Percentiles rank a stretch among this genome's conserved stretches.
These are phyloP conservation scores for Oxyruncus cristatus DNA, from an alignment of 2,113 vertebrate species.

Conservation along the genomic window DNA sequence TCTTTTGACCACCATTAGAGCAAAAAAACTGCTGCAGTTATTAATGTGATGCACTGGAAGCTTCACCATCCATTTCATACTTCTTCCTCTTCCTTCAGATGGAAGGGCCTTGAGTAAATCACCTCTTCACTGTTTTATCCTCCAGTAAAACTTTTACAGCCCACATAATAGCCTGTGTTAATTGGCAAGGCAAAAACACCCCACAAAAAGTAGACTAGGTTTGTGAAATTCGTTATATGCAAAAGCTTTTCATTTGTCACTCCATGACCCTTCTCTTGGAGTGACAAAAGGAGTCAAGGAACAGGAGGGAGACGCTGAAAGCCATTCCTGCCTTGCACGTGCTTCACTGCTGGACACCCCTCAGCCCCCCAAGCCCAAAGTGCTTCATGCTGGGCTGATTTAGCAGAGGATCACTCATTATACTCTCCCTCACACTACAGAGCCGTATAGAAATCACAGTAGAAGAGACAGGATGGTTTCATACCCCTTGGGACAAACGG, in stretches of 20 bases:
- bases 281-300: background rate
- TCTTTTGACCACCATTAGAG: background rate
- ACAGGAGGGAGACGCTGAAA: background rate
- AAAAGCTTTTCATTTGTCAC: background rate
- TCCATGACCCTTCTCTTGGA: background rate
- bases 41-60: background rate
- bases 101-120: background rate
- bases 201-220: background rate
- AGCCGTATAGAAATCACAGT: background rate
- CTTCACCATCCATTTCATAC: background rate
- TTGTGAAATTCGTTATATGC: background rate
- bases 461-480: background rate
- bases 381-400: no score
- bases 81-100: background rate
- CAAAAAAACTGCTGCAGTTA: background rate
- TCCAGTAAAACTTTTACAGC: background rate
- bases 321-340: background rate
- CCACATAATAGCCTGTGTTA: background rate
- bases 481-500: background rate
- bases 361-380: fast-evolving
- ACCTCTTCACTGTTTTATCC: background rate
- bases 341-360: background rate
- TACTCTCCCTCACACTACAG: background rate
- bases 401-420: background rate
- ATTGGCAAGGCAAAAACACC: background rate